A percentile compares a stretch with the other conserved stretches of the same genome.
These are phyloP conservation scores for Cecropterus lyciades DNA, from an alignment of 1,140 invertebrate species.

Conservation along the genomic window DNA sequence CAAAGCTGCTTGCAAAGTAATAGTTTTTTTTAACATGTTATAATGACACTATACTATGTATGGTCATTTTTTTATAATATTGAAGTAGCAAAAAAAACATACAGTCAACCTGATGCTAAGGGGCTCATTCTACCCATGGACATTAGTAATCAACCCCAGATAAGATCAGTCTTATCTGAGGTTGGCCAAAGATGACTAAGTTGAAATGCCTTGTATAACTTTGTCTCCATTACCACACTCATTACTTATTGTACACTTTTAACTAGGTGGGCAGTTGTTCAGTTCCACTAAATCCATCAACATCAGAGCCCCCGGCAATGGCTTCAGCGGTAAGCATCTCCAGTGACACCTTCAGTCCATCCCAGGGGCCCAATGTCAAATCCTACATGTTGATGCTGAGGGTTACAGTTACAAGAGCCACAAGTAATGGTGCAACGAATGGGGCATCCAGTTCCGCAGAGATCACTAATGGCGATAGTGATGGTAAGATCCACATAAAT, in stretches of 20 bases:
- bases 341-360: constrained; percentile 92
- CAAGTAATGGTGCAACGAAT: constrained; percentile 47
- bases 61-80: too few species aligned
- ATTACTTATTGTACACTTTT: constrained; percentile 13
- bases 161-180: too few species aligned
- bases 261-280: constrained; percentile 88
- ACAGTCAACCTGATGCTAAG: too few species aligned
- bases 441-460: constrained; percentile 78
- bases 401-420: constrained; percentile 84
- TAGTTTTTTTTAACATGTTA: too few species aligned
- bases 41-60: too few species aligned
- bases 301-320: constrained; percentile 88
- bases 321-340: constrained; percentile 93
- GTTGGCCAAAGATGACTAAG: too few species aligned
- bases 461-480: constrained; percentile 80
- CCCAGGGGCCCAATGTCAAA: constrained; percentile 93
- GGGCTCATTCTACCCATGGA: too few species aligned
- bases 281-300: constrained; percentile 92
- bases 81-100: too few species aligned
- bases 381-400: constrained; percentile 94
- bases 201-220: too few species aligned
- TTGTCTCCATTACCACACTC: too few species aligned
- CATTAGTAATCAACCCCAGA: too few species aligned
- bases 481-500: constrained; percentile 56
- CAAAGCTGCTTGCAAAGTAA: too few species aligned